Evolutionary conservation across 2,113 vertebrate genomes (phyloP), one percentile per base, ranked within the genome.

Genomic region (Petromus typicus): DNA sequence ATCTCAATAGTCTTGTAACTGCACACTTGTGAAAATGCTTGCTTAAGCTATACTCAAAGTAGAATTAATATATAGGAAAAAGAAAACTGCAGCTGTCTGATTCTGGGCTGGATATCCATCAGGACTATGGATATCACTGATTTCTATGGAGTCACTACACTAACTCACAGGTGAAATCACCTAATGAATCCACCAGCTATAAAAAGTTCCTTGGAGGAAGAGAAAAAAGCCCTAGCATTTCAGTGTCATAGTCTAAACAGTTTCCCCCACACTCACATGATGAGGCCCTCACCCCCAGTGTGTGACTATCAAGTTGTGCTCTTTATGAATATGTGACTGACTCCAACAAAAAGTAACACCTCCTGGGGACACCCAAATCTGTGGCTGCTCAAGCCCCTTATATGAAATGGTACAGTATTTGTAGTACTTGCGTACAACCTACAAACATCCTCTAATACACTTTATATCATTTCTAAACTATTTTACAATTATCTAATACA

Each of bases 31-130:
- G 90, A 87, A 84, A 51, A 79, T 27, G 23, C 13, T 80, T 51
- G 85, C 59, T 37, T 54, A 88, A 40, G 10, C 7, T 87, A 78
- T 32, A 22, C 37, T 73, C 30, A 75, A 88, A 84, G 40, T 1
- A 57, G n/a, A 86, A 93, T 93, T 69, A 90, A 78, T 3, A 56
- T 25, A 78, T 16, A 64, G 14, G 90, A 79, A 88, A 85, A 89
- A 2, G 40, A 80, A 82, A 81, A 73, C 12, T 57, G 81, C 45
- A 91, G n/a, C 13, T n/a, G 22, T 88, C 56, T 34, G n/a, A 80
- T 51, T 84, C 9, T 61, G 22, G 67, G 67, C 37, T 30, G 34
- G 37, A 18, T 20, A 56, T 40, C 43, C 32, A 6, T 23, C 76
- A 86, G 63, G 63, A 73, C 66, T 87, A 64, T 8, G 16, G 34